Evolutionary conservation across 2,113 vertebrate genomes (phyloP), one percentile per base, ranked within the genome.

Genomic region (Petroica traversi): DNA sequence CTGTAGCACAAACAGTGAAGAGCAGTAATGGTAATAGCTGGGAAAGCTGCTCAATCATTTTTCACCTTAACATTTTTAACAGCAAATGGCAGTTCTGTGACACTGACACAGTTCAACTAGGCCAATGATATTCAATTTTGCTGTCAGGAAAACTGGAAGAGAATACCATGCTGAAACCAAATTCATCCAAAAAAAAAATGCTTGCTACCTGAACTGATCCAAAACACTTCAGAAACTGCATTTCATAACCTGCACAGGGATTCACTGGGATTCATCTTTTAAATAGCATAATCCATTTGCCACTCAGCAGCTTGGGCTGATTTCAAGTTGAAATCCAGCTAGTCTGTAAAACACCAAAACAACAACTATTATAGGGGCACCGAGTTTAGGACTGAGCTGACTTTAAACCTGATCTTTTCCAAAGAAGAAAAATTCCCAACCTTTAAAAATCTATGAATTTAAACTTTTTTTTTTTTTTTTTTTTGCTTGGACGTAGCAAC

Each of bases 51-150:
- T 83, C 67, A 77, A 34, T 85, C 83, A 54, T 75, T 92, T 91
- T 92, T 87, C 58, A 74, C n/a, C 73, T 89, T 38, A 92, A 48
- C 20, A 41, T 58, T 86, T 97, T 92, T 94, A 95, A 92, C n/a
- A 68, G 36, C 69, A 89, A 81, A 52, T 82, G 93, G 36, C 68
- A 75, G 41, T 54, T 93, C 69, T 34, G 45, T 92, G 84, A 92
- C 69, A 89, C 52, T 45, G 73, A 68, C 33, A 33, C 33, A 29
- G 45, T 55, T 87, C 77, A 87, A 6, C 45, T 68, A 71, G 25
- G 89, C 54, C 76, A 95, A 93, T 41, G 62, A 85, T 40, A 74
- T 66, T 87, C 31, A 78, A 38, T 63, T 91, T 89, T 92, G 77
- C 34, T 62, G 57, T 57, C 41, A 66, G 29, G 23, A 86, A 80